phyloP scores from a whole-genome alignment of 2,888 invertebrate genomes.

The Embidobia sp. region DNA sequence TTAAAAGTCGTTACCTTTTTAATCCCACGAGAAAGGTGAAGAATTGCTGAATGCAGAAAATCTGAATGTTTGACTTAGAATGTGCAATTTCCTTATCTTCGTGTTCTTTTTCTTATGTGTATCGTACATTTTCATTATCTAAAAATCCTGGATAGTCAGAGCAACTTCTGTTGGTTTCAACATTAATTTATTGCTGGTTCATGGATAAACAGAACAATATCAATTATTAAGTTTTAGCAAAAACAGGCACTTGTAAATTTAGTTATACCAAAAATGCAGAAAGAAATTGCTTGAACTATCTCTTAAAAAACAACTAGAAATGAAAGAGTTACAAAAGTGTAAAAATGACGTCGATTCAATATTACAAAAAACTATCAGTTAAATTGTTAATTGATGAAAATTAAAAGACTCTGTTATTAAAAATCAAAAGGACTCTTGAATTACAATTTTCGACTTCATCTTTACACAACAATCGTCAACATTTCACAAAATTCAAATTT shows the following conservation, averaged over 20 bases:
- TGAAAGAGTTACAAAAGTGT: slow-evolving; percentile 1
- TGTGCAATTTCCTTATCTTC: not conserved
- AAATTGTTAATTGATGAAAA: not conserved
- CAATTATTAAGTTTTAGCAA: slow-evolving; percentile 1
- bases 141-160: slow-evolving; percentile 7
- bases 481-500: not conserved
- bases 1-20: not conserved
- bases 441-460: slow-evolving; percentile 9
- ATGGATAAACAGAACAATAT: slow-evolving; percentile 14
- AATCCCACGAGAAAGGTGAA: slow-evolving; percentile 18
- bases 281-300: slow-evolving; percentile 32
- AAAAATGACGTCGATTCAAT: slow-evolving; percentile 27
- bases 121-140: slow-evolving; percentile 32
- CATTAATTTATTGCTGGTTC: too few species aligned
- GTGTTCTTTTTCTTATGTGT: slow-evolving; percentile 12
- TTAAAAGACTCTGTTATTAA: too few species aligned
- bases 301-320: not conserved
- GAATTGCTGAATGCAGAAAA: slow-evolving; percentile 37
- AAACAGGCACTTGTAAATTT: slow-evolving; percentile 42
- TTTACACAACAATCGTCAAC: slow-evolving; percentile 13
- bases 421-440: not conserved
- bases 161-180: too few species aligned
- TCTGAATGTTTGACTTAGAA: slow-evolving; percentile 29
- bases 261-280: slow-evolving; percentile 16
- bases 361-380: not conserved